Percentiles rank a stretch among this genome's conserved stretches.
phyloP scores from a whole-genome alignment of 2,797 vertebrate genomes.

The Urophycis tenuis region DNA sequence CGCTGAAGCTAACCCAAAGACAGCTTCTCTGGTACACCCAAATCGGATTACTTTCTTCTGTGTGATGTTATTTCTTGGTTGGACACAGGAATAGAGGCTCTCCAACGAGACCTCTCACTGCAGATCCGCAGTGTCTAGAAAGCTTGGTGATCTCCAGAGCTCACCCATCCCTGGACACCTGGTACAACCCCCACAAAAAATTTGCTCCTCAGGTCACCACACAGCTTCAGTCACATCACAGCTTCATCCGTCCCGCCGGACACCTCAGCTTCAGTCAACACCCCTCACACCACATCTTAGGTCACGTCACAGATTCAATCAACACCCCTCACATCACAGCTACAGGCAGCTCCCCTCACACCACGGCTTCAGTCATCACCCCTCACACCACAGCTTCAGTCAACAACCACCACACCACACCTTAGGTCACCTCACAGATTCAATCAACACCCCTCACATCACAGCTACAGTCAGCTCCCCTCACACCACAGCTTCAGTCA shows the following conservation, averaged over 20 bases:
- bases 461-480: background rate
- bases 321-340: background rate
- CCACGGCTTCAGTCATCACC: background rate
- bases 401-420: background rate
- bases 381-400: background rate
- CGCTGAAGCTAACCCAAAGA: constrained; percentile 16
- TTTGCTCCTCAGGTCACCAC: background rate
- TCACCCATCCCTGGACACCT: background rate
- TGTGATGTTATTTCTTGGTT: background rate
- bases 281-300: no score
- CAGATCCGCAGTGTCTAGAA: background rate
- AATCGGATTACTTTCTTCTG: constrained; percentile 16
- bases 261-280: no score
- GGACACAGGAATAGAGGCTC: background rate
- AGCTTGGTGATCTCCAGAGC: background rate
- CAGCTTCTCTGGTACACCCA: constrained; percentile 9
- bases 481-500: background rate
- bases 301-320: background rate
- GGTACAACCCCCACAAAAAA: background rate
- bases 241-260: no score
- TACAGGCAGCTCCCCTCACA: background rate
- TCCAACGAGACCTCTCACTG: background rate
- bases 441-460: background rate
- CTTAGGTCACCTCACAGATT: background rate
- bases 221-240: background rate